Conservation (phyloP, 2,113 vertebrate genomes). For the Gymnarchus niloticus region DNA sequence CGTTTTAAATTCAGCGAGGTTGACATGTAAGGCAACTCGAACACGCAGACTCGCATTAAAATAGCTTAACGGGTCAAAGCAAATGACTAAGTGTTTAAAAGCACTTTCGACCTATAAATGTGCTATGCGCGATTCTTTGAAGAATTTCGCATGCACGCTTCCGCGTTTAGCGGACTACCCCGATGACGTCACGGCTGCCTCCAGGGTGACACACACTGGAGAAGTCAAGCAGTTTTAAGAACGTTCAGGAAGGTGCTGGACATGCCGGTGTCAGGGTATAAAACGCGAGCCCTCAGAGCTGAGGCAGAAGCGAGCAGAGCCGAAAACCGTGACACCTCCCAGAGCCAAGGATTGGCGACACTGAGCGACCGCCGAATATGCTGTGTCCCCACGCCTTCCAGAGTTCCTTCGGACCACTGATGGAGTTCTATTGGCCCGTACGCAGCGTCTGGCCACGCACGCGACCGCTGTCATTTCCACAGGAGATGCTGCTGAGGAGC, state of each 20-base stretch:
- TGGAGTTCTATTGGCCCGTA: constrained; percentile 28
- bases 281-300: neutral
- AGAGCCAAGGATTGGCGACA: neutral
- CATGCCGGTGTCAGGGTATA: neutral
- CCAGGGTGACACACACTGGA: constrained; percentile 33
- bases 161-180: neutral
- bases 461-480: constrained; percentile 2
- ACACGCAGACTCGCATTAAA: neutral
- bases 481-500: constrained; percentile 13
- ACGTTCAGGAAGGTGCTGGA: constrained; percentile 25
- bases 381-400: constrained; percentile 19
- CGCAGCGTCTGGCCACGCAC: constrained; percentile 25
- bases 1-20: neutral
- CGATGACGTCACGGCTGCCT: constrained; percentile 1
- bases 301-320: neutral
- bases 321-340: neutral
- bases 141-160: neutral
- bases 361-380: constrained; percentile 13
- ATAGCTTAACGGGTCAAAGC: neutral
- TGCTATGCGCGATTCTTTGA: neutral
- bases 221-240: neutral
- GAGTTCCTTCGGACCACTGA: constrained; percentile 3
- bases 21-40: neutral
- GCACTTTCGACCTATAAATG: neutral
- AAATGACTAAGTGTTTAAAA: neutral